Percentiles rank a stretch among this genome's conserved stretches.
phyloP scores from a whole-genome alignment of 2,797 vertebrate genomes.

The Limnodromus scolopaceus region DNA sequence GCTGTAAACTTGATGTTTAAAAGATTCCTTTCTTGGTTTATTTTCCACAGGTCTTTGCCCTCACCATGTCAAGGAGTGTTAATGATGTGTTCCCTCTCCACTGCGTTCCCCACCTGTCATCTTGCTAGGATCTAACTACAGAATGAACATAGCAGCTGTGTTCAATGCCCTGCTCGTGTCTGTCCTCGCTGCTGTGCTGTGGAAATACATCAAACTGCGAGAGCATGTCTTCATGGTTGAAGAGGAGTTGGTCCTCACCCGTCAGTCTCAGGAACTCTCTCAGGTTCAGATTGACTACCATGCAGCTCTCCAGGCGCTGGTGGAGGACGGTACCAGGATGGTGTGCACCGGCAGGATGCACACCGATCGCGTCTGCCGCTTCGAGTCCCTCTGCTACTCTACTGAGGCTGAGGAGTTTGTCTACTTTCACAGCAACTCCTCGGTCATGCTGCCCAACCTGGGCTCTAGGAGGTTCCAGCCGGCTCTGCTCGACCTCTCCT shows the following conservation, averaged over 20 bases:
- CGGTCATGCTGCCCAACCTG: constrained; percentile 94
- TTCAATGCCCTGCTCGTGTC: constrained; percentile 94
- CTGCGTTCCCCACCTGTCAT: constrained; percentile 43
- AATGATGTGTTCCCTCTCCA: constrained; percentile 65
- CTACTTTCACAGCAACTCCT: constrained; percentile 95
- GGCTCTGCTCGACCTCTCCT: constrained; percentile 93
- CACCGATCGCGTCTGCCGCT: constrained; percentile 95
- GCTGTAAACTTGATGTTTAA: background rate
- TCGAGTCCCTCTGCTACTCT: constrained; percentile 95
- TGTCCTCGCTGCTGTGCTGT: constrained; percentile 91
- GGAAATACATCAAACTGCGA: constrained; percentile 90
- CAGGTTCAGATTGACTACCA: constrained; percentile 90
- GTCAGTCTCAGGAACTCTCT: constrained; percentile 86
- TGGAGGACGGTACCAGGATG: constrained; percentile 94
- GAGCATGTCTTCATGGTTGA: constrained; percentile 88
- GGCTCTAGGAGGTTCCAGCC: constrained; percentile 96
- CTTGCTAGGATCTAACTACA: constrained; percentile 83
- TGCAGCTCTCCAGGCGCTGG: constrained; percentile 87
- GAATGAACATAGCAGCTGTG: constrained; percentile 92
- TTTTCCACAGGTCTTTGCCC: constrained; percentile 57
- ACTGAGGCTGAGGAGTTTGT: constrained; percentile 94
- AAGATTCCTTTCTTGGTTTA: background rate
- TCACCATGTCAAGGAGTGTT: constrained; percentile 54
- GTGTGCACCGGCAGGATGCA: constrained; percentile 97
- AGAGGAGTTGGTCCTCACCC: constrained; percentile 87